phyloP scores from a whole-genome alignment of 2,888 invertebrate genomes.

The Stenodema calcarata region DNA sequence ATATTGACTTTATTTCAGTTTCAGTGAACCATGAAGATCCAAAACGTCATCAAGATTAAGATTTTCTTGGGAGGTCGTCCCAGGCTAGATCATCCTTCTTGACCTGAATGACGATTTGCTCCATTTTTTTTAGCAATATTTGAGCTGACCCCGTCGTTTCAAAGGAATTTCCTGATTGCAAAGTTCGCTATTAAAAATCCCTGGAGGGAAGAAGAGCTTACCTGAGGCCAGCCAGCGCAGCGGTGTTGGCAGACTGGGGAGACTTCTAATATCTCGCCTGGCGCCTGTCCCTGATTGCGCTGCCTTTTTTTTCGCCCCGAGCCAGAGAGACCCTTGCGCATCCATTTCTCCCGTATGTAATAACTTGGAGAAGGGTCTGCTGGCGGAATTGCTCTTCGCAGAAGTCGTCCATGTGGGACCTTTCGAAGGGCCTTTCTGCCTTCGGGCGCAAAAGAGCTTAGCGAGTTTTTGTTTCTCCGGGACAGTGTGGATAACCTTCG shows the following conservation, averaged over 20 bases:
- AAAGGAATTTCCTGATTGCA: background rate
- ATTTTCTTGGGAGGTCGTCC: too few species aligned
- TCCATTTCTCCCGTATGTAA: constrained; percentile 29
- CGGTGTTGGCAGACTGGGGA: background rate
- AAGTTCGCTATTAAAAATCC: background rate
- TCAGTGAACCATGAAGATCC: too few species aligned
- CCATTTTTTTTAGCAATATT: too few species aligned
- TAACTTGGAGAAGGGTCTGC: background rate
- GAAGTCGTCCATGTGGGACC: constrained; percentile 13
- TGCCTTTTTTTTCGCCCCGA: background rate
- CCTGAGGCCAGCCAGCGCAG: background rate
- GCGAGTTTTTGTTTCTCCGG: too few species aligned
- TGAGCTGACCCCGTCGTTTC: background rate
- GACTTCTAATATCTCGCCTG: constrained; percentile 27
- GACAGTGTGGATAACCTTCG: too few species aligned
- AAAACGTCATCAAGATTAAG: too few species aligned
- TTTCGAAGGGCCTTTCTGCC: background rate
- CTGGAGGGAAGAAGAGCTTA: background rate
- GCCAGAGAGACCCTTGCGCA: background rate
- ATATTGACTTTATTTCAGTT: too few species aligned
- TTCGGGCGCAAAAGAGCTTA: background rate
- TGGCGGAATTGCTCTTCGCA: constrained; percentile 29
- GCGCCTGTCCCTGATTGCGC: constrained; percentile 38
- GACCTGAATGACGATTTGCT: too few species aligned
- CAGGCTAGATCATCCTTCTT: too few species aligned